Percentiles rank a stretch among this genome's conserved stretches.
Conservation (phyloP, 1,140 invertebrate species). For the Lucilia sericata region DNA sequence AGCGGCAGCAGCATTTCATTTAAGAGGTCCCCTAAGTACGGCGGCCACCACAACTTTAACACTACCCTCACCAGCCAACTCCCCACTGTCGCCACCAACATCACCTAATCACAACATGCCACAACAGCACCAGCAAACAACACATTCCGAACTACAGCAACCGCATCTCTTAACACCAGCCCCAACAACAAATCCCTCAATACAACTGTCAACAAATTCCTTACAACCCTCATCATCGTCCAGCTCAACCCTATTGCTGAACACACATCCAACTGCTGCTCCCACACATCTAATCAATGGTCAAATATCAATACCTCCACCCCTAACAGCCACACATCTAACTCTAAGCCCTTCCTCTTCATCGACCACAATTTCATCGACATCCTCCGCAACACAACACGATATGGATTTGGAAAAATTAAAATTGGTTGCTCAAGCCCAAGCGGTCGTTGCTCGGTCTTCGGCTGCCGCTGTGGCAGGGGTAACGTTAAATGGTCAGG, state of each 20-base stretch:
- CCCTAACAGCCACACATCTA: not conserved
- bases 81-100: conserved; percentile 61
- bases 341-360: conserved; percentile 35
- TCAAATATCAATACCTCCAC: conserved; percentile 10
- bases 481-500: conserved; percentile 44
- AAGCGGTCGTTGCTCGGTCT: conserved; percentile 53
- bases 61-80: conserved; percentile 61
- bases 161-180: conserved; percentile 35
- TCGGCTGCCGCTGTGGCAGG: not conserved
- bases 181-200: conserved; percentile 39
- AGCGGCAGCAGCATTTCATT: conserved; percentile 52
- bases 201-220: conserved; percentile 46
- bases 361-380: conserved; percentile 44
- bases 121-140: conserved; percentile 49
- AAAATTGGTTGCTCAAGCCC: conserved; percentile 63
- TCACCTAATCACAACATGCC: conserved; percentile 50
- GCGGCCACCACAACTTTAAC: conserved; percentile 37
- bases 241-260: conserved; percentile 46
- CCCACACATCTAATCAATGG: not conserved
- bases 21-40: not conserved
- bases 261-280: not conserved
- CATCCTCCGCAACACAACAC: conserved; percentile 48
- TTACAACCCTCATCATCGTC: conserved; percentile 50
- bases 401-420: conserved; percentile 66
- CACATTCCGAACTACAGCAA: conserved; percentile 48